Base-by-base conservation (phyloP, 1,140 invertebrate genomes). In the Drosophila azteca region DNA sequence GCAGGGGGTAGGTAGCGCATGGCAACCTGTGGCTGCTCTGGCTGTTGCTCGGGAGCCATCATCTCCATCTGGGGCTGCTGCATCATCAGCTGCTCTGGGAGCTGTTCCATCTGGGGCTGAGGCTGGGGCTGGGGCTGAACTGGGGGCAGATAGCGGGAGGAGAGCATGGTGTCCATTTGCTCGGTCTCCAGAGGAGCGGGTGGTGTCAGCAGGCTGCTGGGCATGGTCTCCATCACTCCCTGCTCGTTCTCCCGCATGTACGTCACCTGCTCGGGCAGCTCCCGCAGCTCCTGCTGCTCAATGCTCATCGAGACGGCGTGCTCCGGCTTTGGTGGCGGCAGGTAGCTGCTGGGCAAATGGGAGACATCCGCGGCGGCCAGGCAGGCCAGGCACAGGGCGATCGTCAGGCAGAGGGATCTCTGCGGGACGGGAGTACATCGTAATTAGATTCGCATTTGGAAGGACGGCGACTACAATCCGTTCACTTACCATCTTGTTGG, bases 221-320 rank as follows among this genome's bases (percentile, higher is more conserved):
- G 82, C 61, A 77, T 65, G 15, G 63, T 13, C 26, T 89, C 80
- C 77, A 90, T 90, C 39, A 13, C 59, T 15, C 69, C 72, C 3
- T 60, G 59, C 6, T 62, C 58, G 17, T 62, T 79, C 24, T 72
- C 66, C 4, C 63, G 77, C 71, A 90, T 76, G 57, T 79, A 90
- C 41, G 90, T 85, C 46, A 90, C 83, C 57, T 91, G 90, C 51
- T 90, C 85, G 13, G 90, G 90, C 57, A 91, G 35, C 39, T 91
- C 90, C 0, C 76, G 68, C 39, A 90, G 53, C 60, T 91, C 84
- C 53, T 91, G 90, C 53, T 81, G 77, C 46, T 91, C 90, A 26
- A 91, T 91, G 24, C 68, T 81, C 58, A 90, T 90, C 50, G 73
- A 73, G 24, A 85, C 65, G 29, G 79, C 76, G 52, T 62, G 71